Conservation (phyloP, 1,140 invertebrate genomes). For the Yoshiicerus persimilis region DNA sequence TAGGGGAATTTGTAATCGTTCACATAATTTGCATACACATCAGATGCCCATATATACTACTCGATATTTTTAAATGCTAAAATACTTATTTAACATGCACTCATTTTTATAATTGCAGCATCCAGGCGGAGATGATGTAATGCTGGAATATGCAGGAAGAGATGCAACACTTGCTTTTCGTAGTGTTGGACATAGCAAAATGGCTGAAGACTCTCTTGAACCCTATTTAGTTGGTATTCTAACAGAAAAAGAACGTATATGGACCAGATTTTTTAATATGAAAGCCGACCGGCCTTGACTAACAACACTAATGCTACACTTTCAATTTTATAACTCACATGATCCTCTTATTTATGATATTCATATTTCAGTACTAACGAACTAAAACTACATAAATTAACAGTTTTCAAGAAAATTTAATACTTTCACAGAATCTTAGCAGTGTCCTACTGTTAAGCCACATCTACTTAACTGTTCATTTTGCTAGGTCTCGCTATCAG, state of each 20-base stretch:
- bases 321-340: not conserved
- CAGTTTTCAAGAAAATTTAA: too few relatives aligned
- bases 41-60: not conserved
- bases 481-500: too few relatives aligned
- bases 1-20: too few relatives aligned
- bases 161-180: conserved; percentile 83
- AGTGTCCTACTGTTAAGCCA: too few relatives aligned
- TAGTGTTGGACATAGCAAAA: conserved; percentile 73
- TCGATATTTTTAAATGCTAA: not conserved
- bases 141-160: conserved; percentile 80
- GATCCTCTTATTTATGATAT: too few relatives aligned
- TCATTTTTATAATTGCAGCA: conserved; percentile 61
- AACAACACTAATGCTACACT: not conserved
- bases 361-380: too few relatives aligned
- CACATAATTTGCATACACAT: too few relatives aligned
- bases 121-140: conserved; percentile 80
- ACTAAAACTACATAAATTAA: too few relatives aligned
- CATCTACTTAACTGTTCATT: too few relatives aligned
- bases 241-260: conserved; percentile 68
- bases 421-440: too few relatives aligned
- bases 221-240: conserved; percentile 72
- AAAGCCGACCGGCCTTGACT: not conserved
- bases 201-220: conserved; percentile 63
- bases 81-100: not conserved
- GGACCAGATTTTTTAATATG: conserved; percentile 35